phyloP scores from a whole-genome alignment of 2,888 invertebrate genomes.

The Hylaea fasciaria region DNA sequence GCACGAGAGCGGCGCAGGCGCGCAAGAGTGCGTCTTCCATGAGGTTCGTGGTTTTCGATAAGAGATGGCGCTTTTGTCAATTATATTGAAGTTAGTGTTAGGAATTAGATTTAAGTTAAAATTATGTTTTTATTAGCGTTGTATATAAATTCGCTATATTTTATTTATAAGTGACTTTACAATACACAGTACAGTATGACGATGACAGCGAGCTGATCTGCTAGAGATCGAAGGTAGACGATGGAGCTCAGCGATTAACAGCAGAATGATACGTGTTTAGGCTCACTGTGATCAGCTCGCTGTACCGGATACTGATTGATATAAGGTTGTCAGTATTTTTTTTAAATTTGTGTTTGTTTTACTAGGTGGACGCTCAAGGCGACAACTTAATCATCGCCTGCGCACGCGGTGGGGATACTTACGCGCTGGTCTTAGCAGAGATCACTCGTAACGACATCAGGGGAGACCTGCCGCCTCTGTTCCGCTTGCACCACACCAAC shows the following conservation, averaged over 20 bases:
- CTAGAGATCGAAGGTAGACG: too few species aligned
- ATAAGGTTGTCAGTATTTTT: too few species aligned
- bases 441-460: conserved; percentile 39
- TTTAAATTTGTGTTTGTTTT: neutral
- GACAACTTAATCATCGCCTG: conserved; percentile 69
- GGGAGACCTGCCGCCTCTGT: conserved; percentile 57
- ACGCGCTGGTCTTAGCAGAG: conserved; percentile 56
- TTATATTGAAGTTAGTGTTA: neutral
- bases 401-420: conserved; percentile 69
- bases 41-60: conserved; percentile 58
- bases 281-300: too few species aligned
- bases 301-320: too few species aligned
- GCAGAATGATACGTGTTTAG: too few species aligned
- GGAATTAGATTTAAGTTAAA: too few species aligned
- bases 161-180: too few species aligned
- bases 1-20: conserved; percentile 42
- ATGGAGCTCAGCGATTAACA: too few species aligned
- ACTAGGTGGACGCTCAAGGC: conserved; percentile 67
- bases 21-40: conserved; percentile 56
- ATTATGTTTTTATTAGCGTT: too few species aligned
- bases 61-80: conserved; percentile 8
- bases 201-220: too few species aligned
- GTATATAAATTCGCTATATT: too few species aligned
- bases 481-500: conserved; percentile 66
- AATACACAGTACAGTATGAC: too few species aligned